Evolutionary conservation across 35 echinoderm and acorn worm species (phyloP).

Genomic region (Heliocidaris erythrogramma): DNA sequence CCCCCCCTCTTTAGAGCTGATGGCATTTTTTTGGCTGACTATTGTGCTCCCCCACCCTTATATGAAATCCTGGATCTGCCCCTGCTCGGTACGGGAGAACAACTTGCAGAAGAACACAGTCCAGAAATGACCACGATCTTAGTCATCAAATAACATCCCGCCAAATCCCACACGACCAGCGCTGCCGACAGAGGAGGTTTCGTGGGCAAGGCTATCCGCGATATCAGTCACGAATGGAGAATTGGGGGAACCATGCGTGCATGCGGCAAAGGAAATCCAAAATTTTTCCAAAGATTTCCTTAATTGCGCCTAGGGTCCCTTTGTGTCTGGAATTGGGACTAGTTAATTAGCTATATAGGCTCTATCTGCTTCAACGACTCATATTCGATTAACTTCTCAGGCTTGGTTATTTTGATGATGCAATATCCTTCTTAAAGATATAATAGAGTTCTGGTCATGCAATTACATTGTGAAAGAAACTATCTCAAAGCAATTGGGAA

Average conservation of each 20-base stretch:
- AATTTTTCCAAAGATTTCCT: conserved; percentile 3
- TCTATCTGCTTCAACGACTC: background rate
- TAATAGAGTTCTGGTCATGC: too few relatives aligned
- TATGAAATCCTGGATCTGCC: too few relatives aligned
- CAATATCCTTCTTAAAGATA: too few relatives aligned
- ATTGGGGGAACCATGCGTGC: background rate
- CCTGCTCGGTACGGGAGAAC: background rate
- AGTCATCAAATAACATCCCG: background rate
- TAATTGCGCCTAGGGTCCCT: background rate
- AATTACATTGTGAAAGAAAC: too few relatives aligned
- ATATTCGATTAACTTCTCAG: background rate
- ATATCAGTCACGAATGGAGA: background rate
- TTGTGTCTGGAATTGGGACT: background rate
- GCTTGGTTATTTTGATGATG: background rate
- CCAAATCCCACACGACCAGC: background rate
- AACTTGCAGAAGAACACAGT: background rate
- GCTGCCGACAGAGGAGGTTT: conserved; percentile 6
- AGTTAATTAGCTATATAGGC: background rate
- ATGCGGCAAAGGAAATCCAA: background rate
- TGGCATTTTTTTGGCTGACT: too few relatives aligned
- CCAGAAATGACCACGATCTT: background rate
- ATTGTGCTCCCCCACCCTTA: too few relatives aligned
- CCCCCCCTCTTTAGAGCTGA: too few relatives aligned
- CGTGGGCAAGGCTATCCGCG: conserved; percentile 4
- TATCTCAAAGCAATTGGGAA: too few relatives aligned